Conservation (phyloP, 1,140 invertebrate genomes). For the Lepidostoma basale region DNA sequence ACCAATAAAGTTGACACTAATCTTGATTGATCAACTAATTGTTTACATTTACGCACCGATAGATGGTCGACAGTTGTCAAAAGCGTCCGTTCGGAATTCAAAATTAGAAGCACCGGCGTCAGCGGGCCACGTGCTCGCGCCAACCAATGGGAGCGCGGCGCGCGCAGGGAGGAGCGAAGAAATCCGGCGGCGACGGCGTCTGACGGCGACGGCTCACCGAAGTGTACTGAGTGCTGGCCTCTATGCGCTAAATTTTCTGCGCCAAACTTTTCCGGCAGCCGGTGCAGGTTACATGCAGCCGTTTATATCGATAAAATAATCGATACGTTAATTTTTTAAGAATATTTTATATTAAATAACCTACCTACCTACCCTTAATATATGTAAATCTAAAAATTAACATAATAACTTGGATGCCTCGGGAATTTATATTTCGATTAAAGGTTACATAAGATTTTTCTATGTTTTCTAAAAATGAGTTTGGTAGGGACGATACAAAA, state of each 20-base stretch:
- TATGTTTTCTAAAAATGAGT: no score
- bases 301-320: background rate
- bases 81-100: background rate
- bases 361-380: no score
- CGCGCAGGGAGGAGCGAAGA: background rate
- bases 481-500: no score
- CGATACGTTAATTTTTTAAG: no score
- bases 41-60: background rate
- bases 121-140: constrained; percentile 14
- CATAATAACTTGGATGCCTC: no score
- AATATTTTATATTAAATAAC: no score
- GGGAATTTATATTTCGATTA: no score
- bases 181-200: background rate
- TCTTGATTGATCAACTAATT: background rate
- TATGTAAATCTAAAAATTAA: no score
- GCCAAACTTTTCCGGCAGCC: background rate
- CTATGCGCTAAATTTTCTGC: constrained; percentile 26
- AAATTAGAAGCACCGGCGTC: background rate
- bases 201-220: constrained; percentile 2
- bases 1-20: background rate
- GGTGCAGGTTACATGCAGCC: background rate
- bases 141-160: constrained; percentile 8
- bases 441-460: no score
- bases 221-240: background rate
- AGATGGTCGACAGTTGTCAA: background rate